Conservation (phyloP, 2,113 vertebrate species). For the Trinectes maculatus region DNA sequence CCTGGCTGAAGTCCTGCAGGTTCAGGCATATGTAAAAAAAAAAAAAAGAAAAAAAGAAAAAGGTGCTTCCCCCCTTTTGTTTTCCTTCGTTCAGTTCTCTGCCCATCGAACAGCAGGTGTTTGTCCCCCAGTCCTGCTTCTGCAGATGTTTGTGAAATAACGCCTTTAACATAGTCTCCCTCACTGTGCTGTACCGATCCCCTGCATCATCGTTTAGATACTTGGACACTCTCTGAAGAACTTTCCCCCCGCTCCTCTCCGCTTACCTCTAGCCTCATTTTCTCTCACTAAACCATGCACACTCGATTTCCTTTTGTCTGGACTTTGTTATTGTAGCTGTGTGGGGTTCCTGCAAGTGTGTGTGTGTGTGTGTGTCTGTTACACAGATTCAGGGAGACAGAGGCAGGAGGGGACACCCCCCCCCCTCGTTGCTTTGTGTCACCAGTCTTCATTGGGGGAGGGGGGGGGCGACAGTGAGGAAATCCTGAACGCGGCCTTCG, state of each 20-base stretch:
- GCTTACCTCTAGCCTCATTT: constrained; percentile 33
- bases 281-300: neutral
- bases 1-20: constrained; percentile 52
- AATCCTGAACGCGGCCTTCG: constrained; percentile 34
- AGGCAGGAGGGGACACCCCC: neutral
- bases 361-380: neutral
- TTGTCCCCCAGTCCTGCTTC: constrained; percentile 15
- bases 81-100: constrained; percentile 20
- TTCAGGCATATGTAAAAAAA: too few relatives aligned
- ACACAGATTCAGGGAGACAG: constrained; percentile 5
- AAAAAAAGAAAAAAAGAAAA: constrained; percentile 26
- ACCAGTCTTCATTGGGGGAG: neutral
- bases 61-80: constrained; percentile 23
- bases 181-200: neutral
- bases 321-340: constrained; percentile 71
- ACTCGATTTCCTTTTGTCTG: constrained; percentile 23
- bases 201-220: neutral
- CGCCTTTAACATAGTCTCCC: neutral
- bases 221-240: neutral
- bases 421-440: constrained; percentile 32
- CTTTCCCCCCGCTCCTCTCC: neutral
- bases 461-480: constrained; percentile 39
- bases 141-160: constrained; percentile 18
- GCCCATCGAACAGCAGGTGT: constrained; percentile 38
- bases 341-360: constrained; percentile 16